Evolutionary conservation across 2,888 invertebrate species (phyloP).

Genomic region (Antitype chi): DNA sequence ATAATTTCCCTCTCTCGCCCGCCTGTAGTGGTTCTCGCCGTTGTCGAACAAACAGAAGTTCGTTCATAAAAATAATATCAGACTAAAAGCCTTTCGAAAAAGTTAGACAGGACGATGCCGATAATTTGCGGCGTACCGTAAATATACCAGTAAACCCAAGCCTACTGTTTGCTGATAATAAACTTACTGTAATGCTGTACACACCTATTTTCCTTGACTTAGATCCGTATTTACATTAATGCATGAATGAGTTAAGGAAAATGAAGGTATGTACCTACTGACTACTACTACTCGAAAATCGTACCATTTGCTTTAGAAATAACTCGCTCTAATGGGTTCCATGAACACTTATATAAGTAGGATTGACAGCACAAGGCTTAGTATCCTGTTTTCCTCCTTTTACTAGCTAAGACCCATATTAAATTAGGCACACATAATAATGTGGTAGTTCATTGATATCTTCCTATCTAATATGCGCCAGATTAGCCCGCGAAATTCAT

Average conservation of each 20-base stretch:
- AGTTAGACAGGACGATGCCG: neutral
- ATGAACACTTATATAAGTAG: constrained; percentile 28
- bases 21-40: no score
- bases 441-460: neutral
- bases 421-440: neutral
- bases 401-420: constrained; percentile 1
- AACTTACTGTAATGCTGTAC: constrained; percentile 28
- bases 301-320: constrained; percentile 33
- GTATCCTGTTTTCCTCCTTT: constrained; percentile 42
- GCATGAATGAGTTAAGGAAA: constrained; percentile 59
- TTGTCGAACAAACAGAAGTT: neutral
- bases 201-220: constrained; percentile 50
- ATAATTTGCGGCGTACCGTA: neutral
- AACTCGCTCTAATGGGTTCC: constrained; percentile 41
- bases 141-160: neutral
- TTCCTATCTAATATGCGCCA: no score
- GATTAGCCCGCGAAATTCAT: no score
- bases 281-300: constrained; percentile 29
- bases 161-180: constrained; percentile 32
- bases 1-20: neutral
- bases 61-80: neutral
- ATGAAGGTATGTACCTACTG: constrained; percentile 18
- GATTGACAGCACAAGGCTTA: neutral
- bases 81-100: neutral
- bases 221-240: constrained; percentile 55